phyloP scores from a whole-genome alignment of 1,140 invertebrate species.

The Cylas formicarius region DNA sequence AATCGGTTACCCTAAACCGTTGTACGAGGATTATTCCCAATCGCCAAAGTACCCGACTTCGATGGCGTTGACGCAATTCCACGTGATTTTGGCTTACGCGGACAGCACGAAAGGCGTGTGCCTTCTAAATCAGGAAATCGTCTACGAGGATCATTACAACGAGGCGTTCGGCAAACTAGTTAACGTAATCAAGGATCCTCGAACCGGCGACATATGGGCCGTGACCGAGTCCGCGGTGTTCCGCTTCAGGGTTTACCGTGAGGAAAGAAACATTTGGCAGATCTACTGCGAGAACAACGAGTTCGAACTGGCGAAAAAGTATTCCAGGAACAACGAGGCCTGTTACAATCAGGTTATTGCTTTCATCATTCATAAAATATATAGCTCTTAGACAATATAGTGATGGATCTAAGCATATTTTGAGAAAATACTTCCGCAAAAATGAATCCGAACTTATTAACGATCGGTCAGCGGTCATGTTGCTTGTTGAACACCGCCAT shows the following conservation, averaged over 20 bases:
- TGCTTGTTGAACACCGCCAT: too few relatives aligned
- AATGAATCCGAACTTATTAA: too few relatives aligned
- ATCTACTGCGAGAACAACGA: slow-evolving; percentile 82
- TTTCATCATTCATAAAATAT: too few relatives aligned
- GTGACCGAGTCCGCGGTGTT: slow-evolving; percentile 78
- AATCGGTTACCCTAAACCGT: slow-evolving; percentile 33
- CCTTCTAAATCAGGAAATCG: slow-evolving; percentile 75
- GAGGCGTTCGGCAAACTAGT: slow-evolving; percentile 74
- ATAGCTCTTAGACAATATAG: too few relatives aligned
- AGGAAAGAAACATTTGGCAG: slow-evolving; percentile 83
- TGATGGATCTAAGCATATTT: too few relatives aligned
- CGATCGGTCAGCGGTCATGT: too few relatives aligned
- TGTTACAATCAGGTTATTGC: slow-evolving; percentile 63
- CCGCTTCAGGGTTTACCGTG: slow-evolving; percentile 75
- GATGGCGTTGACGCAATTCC: slow-evolving; percentile 86
- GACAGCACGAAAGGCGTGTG: slow-evolving; percentile 81
- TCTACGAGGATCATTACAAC: slow-evolving; percentile 79
- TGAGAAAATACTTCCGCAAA: too few relatives aligned
- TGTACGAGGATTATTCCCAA: slow-evolving; percentile 33
- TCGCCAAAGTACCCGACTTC: slow-evolving; percentile 55
- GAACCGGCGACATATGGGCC: slow-evolving; percentile 76
- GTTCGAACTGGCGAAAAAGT: slow-evolving; percentile 80
- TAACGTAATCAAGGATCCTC: slow-evolving; percentile 74
- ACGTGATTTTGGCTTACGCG: slow-evolving; percentile 75
- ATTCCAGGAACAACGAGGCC: slow-evolving; percentile 67